phyloP scores from a whole-genome alignment of 2,888 invertebrate genomes.

The Sympetrum striolatum region DNA sequence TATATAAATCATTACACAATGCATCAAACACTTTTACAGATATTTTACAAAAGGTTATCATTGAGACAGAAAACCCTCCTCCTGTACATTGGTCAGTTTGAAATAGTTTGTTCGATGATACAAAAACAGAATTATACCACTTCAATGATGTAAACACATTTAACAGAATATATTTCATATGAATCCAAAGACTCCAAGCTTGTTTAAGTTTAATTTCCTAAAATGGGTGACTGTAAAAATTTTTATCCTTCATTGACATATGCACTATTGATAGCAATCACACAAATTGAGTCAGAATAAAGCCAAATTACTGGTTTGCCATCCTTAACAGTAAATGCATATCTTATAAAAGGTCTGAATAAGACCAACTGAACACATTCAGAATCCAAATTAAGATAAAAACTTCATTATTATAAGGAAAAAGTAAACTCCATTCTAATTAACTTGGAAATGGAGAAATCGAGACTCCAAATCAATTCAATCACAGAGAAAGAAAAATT shows the following conservation, averaged over 20 bases:
- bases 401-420: too few relatives aligned
- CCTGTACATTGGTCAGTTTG: constrained; percentile 38
- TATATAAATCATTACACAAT: constrained; percentile 29
- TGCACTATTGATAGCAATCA: background rate
- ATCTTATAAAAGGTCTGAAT: background rate
- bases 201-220: background rate
- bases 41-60: constrained; percentile 10
- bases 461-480: background rate
- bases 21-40: constrained; percentile 17
- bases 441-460: too few relatives aligned
- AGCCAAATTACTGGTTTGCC: background rate
- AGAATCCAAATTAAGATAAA: background rate
- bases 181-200: background rate
- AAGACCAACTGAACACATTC: background rate
- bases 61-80: constrained; percentile 11
- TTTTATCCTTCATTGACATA: background rate
- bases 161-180: background rate
- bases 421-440: too few relatives aligned
- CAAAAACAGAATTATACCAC: background rate
- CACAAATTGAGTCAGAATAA: background rate
- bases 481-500: background rate
- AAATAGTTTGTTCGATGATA: constrained; percentile 9
- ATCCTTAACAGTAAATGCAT: constrained; percentile 2
- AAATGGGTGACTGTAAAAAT: background rate
- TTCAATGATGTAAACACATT: background rate